Evolutionary conservation across 2,888 invertebrate species (phyloP), one percentile per base, ranked within the genome.

Genomic region (Parthenolecanium corni): DNA sequence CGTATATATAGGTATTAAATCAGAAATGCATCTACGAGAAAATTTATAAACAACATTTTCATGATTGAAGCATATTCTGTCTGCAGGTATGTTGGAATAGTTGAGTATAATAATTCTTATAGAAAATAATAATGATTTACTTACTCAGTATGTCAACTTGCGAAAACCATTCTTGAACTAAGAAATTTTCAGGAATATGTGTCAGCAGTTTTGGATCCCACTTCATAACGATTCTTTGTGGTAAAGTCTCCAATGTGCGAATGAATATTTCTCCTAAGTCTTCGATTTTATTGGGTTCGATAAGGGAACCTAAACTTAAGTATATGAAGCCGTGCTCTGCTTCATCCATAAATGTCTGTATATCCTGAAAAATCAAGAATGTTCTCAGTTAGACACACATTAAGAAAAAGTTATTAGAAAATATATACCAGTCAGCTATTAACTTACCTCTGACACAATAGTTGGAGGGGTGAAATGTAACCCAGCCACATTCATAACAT

Each of bases 121-220:
- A n/a, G n/a, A n/a, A 9, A 31, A 31, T 31, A 31, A 31, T 6
- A 31, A 6, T 42, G 44, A 16, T 42, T 14, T 16, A 9, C 44
- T 16, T 42, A 42, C 44, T 42, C 44, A 42, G 14, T 42, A 42
- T 14, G 18, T 42, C 44, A 18, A 63, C 6, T 47, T 66, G 66
- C 0, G 66, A 65, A 3, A 53, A 47, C 66, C 66, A 66, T 21
- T 54, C 12, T 25, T 56, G 54, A 9, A 66, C 42, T 46, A 65
- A 54, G 14, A 66, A 25, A 14, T 66, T 58, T 12, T 31, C 24
- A 0, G 66, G 65, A 14, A 65, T 51, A 3, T 18, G 36, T 14
- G 65, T 46, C 4, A 64, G 16, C 18, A 65, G 14, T 38, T 49
- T 49, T 1, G 64, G 56, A 49, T 65, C 20, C 66, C 66, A 66